These are phyloP conservation scores for Idaea aversata DNA, from an alignment of 2,888 invertebrate genomes.

Conservation along the genomic window DNA sequence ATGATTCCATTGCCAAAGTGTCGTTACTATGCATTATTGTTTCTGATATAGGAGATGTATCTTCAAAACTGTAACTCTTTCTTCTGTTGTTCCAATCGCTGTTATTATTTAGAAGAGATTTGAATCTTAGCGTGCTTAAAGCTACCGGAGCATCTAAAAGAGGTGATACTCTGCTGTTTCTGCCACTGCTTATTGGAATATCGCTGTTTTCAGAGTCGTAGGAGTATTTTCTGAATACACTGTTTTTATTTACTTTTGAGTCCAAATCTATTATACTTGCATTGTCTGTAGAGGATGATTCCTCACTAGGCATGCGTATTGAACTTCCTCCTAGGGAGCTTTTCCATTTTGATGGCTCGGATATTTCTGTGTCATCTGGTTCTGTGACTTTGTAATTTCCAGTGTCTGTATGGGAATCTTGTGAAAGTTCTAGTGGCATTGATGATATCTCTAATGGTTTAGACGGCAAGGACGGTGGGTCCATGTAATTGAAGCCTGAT, in stretches of 20 bases:
- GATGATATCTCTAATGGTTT: slow-evolving; percentile 73
- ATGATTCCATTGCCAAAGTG: slow-evolving; percentile 84
- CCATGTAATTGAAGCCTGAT: slow-evolving; percentile 64
- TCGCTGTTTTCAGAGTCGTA: slow-evolving; percentile 65
- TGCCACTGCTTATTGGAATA: slow-evolving; percentile 47
- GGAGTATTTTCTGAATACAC: slow-evolving; percentile 56
- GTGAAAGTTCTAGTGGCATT: slow-evolving; percentile 58
- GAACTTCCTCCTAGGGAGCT: slow-evolving; percentile 83
- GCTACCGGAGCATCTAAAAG: slow-evolving; percentile 60
- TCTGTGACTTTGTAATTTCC: slow-evolving; percentile 74
- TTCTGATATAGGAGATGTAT: slow-evolving; percentile 61
- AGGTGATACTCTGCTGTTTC: slow-evolving; percentile 53
- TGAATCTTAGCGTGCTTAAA: slow-evolving; percentile 67
- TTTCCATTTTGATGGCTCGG: slow-evolving; percentile 83
- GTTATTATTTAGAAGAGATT: slow-evolving; percentile 64
- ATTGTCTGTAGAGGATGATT: slow-evolving; percentile 72
- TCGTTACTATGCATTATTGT: slow-evolving; percentile 60
- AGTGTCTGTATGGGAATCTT: slow-evolving; percentile 52
- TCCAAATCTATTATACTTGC: slow-evolving; percentile 71
- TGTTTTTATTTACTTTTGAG: slow-evolving; percentile 48
- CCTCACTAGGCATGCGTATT: slow-evolving; percentile 83
- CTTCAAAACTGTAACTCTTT: slow-evolving; percentile 88
- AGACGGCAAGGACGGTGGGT: slow-evolving; percentile 53
- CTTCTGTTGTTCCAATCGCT: slow-evolving; percentile 86
- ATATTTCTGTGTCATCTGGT: slow-evolving; percentile 79